A percentile compares a stretch with the other conserved stretches of the same genome.
These are phyloP conservation scores for Philonicus albiceps DNA, from an alignment of 2,888 invertebrate species.

Conservation along the genomic window DNA sequence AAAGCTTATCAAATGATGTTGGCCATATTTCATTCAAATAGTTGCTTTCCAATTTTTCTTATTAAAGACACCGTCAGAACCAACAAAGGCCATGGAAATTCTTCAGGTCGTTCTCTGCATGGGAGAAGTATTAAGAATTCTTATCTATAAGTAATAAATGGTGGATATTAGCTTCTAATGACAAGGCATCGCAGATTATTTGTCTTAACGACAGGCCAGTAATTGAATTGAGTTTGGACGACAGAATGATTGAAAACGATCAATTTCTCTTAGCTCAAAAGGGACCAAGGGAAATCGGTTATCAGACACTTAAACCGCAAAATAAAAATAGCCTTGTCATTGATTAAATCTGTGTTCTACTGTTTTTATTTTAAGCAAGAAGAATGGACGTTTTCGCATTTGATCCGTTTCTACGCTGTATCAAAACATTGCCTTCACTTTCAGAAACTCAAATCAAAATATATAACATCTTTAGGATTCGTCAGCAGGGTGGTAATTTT, in stretches of 20 bases:
- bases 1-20: neutral
- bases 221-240: slow-evolving; percentile 48
- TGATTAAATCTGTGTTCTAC: neutral
- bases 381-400: too few relatives aligned
- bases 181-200: slow-evolving; percentile 44
- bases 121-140: slow-evolving; percentile 22
- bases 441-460: too few relatives aligned
- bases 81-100: neutral
- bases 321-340: slow-evolving; percentile 4
- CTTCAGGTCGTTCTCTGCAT: neutral
- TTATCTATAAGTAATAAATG: slow-evolving; percentile 47
- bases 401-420: too few relatives aligned
- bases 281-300: neutral
- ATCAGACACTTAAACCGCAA: slow-evolving; percentile 7
- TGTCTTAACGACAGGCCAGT: slow-evolving; percentile 48
- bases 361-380: neutral
- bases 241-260: slow-evolving; percentile 44
- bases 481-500: too few relatives aligned
- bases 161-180: slow-evolving; percentile 47
- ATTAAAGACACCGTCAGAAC: neutral
- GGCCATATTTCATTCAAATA: neutral
- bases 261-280: slow-evolving; percentile 4
- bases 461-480: too few relatives aligned
- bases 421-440: too few relatives aligned
- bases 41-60: neutral